Conservation (phyloP, 1,140 invertebrate species). For the Bombus impatiens region DNA sequence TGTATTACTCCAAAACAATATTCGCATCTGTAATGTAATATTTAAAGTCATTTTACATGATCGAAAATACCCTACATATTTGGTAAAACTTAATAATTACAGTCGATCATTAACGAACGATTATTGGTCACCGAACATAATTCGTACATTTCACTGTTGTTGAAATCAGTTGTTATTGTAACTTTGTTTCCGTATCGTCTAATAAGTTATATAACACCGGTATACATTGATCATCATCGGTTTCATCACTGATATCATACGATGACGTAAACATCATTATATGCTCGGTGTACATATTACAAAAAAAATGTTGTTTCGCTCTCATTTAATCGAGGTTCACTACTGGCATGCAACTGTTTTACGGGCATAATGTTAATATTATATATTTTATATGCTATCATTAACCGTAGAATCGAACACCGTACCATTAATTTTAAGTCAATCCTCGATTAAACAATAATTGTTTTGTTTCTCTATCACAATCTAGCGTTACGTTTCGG, state of each 20-base stretch:
- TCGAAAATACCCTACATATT: background rate
- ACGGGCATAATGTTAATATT: slow-evolving; percentile 24
- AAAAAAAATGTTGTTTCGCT: background rate
- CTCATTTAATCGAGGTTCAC: slow-evolving; percentile 27
- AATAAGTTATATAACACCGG: slow-evolving; percentile 16
- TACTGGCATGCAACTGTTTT: background rate
- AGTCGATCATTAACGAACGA: slow-evolving; percentile 8
- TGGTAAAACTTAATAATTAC: background rate
- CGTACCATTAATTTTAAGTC: slow-evolving; percentile 27
- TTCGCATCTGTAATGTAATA: background rate
- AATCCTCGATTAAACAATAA: background rate
- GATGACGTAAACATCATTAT: slow-evolving; percentile 17
- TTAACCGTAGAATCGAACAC: slow-evolving; percentile 11
- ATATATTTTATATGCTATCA: slow-evolving; percentile 36
- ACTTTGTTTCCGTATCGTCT: slow-evolving; percentile 25
- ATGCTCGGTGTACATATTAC: slow-evolving; percentile 34
- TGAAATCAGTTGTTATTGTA: slow-evolving; percentile 26
- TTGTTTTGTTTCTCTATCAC: slow-evolving; percentile 29
- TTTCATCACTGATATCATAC: background rate
- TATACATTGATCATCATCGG: background rate
- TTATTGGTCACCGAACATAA: background rate
- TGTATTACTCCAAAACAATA: background rate
- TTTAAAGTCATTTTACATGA: background rate
- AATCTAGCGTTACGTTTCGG: slow-evolving; percentile 14
- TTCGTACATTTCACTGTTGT: slow-evolving; percentile 34